phyloP scores from a whole-genome alignment of 64 coral and sea anemone genomes.

The Anthopleura sola region DNA sequence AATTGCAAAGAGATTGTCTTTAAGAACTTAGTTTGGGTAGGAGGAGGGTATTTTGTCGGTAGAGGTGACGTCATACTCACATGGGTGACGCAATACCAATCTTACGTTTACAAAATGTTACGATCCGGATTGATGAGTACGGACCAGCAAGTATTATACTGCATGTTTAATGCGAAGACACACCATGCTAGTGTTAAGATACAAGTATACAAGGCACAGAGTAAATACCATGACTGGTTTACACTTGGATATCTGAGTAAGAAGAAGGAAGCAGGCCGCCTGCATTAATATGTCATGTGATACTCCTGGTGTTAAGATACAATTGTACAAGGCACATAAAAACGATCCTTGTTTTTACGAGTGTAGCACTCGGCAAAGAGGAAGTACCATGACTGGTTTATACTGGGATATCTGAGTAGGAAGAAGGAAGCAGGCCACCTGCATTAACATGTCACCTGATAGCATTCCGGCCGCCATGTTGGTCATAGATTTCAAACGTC shows the following conservation, averaged over 20 bases:
- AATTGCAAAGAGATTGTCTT: background rate
- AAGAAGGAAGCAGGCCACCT: too few relatives aligned
- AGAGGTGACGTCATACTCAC: background rate
- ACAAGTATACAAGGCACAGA: background rate
- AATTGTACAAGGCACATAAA: too few relatives aligned
- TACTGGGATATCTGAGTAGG: too few relatives aligned
- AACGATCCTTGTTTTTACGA: too few relatives aligned
- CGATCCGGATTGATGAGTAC: slow-evolving; percentile 6
- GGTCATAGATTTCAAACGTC: too few relatives aligned
- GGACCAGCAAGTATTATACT: slow-evolving; percentile 4
- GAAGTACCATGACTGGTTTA: too few relatives aligned
- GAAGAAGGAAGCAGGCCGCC: background rate
- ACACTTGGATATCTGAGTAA: slow-evolving; percentile 14
- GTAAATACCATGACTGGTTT: background rate
- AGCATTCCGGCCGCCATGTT: too few relatives aligned
- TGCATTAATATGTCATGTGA: background rate
- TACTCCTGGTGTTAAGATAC: too few relatives aligned
- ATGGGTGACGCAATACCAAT: background rate
- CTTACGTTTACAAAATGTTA: background rate
- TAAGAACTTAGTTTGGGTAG: background rate
- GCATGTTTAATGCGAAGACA: background rate
- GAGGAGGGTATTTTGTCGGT: slow-evolving; percentile 11
- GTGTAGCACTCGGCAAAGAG: too few relatives aligned
- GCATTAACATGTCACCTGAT: too few relatives aligned
- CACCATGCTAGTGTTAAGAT: background rate